Percentiles rank a stretch among this genome's conserved stretches.
Evolutionary conservation across 2,113 vertebrate species (phyloP).

Genomic region (Dasypus novemcinctus): DNA sequence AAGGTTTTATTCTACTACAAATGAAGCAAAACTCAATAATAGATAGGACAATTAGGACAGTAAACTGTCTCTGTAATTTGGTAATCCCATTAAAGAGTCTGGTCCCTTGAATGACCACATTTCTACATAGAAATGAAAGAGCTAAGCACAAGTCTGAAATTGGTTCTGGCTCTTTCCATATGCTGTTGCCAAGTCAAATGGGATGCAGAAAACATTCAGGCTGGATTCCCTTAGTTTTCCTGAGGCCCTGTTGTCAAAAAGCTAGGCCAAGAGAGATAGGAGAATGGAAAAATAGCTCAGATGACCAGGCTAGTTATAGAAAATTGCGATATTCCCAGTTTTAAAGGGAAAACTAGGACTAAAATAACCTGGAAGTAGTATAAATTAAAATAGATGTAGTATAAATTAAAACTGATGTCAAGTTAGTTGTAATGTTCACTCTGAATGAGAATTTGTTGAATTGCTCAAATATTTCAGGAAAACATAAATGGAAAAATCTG

Average conservation of each 20-base stretch:
- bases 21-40: conserved; percentile 11
- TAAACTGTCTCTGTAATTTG: neutral
- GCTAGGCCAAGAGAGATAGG: neutral
- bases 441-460: neutral
- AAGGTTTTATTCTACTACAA: neutral
- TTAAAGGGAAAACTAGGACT: neutral
- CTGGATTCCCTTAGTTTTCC: conserved; percentile 14
- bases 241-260: conserved; percentile 14
- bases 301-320: neutral
- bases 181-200: conserved; percentile 50
- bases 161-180: neutral
- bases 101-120: neutral
- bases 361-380: neutral
- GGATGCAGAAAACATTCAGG: neutral
- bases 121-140: conserved; percentile 22
- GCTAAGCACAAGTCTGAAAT: neutral
- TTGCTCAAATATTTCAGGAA: conserved; percentile 11
- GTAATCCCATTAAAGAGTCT: neutral
- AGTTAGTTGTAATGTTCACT: neutral
- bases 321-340: neutral
- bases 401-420: conserved; percentile 31
- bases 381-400: conserved; percentile 13
- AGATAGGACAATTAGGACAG: neutral
- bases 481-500: neutral
- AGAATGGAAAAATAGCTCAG: conserved; percentile 27